Conservation (phyloP, 2,888 invertebrate species). For the Drosophila formosana region DNA sequence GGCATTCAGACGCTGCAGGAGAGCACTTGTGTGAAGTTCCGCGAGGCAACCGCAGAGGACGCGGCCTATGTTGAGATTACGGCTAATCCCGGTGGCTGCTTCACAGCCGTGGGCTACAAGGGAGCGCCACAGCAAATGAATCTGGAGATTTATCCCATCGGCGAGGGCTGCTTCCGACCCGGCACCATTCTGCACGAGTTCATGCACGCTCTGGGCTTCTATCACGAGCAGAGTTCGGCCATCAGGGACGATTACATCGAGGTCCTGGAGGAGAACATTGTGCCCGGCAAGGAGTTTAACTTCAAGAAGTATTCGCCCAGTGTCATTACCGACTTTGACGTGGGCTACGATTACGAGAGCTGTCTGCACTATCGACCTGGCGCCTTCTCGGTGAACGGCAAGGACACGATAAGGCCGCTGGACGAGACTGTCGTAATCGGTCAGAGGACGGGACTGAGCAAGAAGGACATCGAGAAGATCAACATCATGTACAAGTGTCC, state of each 20-base stretch:
- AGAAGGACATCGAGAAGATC: slow-evolving; percentile 80
- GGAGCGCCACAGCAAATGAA: slow-evolving; percentile 85
- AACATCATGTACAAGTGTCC: slow-evolving; percentile 84
- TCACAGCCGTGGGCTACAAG: slow-evolving; percentile 90
- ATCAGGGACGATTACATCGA: slow-evolving; percentile 90
- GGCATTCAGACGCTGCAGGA: slow-evolving; percentile 90
- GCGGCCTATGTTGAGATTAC: slow-evolving; percentile 69
- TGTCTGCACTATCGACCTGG: slow-evolving; percentile 92
- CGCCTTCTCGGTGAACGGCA: slow-evolving; percentile 90
- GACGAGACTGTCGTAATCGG: slow-evolving; percentile 77
- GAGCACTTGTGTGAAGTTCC: slow-evolving; percentile 90
- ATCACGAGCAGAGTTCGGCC: slow-evolving; percentile 92
- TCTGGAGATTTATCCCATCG: slow-evolving; percentile 76
- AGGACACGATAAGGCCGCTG: slow-evolving; percentile 88
- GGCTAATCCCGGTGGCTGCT: slow-evolving; percentile 87
- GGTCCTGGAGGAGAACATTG: slow-evolving; percentile 85
- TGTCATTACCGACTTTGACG: slow-evolving; percentile 88
- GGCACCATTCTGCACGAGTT: slow-evolving; percentile 91
- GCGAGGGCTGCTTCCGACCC: slow-evolving; percentile 82
- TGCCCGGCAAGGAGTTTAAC: slow-evolving; percentile 88
- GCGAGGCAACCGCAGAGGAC: slow-evolving; percentile 86
- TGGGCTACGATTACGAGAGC: slow-evolving; percentile 91
- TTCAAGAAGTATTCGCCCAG: slow-evolving; percentile 88
- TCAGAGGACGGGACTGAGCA: slow-evolving; percentile 78
- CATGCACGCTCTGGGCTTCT: slow-evolving; percentile 91